phyloP scores from a whole-genome alignment of 1,140 invertebrate genomes.

The Pseudomyrmex dendroicus region DNA sequence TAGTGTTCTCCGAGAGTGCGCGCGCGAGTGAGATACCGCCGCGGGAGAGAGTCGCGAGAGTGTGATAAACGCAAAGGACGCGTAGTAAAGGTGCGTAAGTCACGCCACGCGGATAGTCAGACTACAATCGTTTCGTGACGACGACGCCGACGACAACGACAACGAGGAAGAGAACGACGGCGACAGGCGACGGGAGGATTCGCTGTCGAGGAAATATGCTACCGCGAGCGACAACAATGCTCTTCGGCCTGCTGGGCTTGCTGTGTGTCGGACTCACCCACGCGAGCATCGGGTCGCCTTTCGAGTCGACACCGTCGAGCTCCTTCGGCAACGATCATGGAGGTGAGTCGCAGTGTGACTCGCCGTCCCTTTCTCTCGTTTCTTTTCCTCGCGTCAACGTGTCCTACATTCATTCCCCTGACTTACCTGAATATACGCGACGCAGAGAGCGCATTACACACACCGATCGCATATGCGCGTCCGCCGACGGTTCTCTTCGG shows the following conservation, averaged over 20 bases:
- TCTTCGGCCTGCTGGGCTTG: slow-evolving; percentile 74
- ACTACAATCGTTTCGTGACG: not conserved
- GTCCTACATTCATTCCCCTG: no score
- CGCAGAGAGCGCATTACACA: no score
- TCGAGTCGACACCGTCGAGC: slow-evolving; percentile 78
- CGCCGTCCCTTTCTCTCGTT: slow-evolving; percentile 53
- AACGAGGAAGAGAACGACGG: not conserved
- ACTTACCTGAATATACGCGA: no score
- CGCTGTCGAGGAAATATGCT: slow-evolving; percentile 72
- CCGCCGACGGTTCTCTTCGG: not conserved
- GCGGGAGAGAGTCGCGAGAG: slow-evolving; percentile 28
- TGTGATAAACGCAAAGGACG: slow-evolving; percentile 31
- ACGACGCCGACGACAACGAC: slow-evolving; percentile 19
- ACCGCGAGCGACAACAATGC: slow-evolving; percentile 70
- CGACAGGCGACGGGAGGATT: not conserved
- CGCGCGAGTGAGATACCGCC: slow-evolving; percentile 39
- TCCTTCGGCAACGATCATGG: slow-evolving; percentile 82
- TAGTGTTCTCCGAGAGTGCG: slow-evolving; percentile 54
- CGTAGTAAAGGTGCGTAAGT: slow-evolving; percentile 43
- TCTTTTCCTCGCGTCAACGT: no score
- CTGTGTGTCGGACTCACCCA: slow-evolving; percentile 77
- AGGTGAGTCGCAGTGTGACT: slow-evolving; percentile 75
- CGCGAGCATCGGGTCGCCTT: slow-evolving; percentile 71
- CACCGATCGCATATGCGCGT: not conserved
- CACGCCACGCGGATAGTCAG: slow-evolving; percentile 34